phyloP scores from a whole-genome alignment of 64 coral and sea anemone species.

The Acropora yongei region DNA sequence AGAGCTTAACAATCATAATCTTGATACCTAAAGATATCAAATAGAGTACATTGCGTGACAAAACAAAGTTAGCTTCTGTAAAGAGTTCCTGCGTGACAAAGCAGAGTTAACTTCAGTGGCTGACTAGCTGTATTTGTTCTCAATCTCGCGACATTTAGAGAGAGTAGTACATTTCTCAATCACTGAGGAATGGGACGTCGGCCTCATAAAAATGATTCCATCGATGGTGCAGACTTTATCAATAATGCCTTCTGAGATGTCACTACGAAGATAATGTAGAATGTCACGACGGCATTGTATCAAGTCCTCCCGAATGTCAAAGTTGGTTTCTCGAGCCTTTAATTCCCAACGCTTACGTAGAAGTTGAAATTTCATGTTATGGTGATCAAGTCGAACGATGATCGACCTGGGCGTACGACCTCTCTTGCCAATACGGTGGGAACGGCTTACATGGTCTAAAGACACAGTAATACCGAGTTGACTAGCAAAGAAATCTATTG shows the following conservation, averaged over 20 bases:
- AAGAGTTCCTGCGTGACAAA: neutral
- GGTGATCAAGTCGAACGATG: conserved; percentile 38
- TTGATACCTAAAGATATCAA: neutral
- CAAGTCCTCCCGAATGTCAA: conserved; percentile 32
- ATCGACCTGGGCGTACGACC: conserved; percentile 21
- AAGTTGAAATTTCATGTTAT: conserved; percentile 51
- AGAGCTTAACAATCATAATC: neutral
- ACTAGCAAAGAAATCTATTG: conserved; percentile 34
- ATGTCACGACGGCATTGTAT: conserved; percentile 30
- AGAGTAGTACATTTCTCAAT: neutral
- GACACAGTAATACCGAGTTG: conserved; percentile 47
- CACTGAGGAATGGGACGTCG: neutral
- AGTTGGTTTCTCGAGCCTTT: conserved; percentile 24
- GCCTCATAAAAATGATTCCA: neutral
- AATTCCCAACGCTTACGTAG: conserved; percentile 22
- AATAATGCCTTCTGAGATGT: neutral
- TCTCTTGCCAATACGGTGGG: conserved; percentile 30
- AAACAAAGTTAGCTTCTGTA: neutral
- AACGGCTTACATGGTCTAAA: conserved; percentile 46
- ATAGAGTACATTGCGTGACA: neutral
- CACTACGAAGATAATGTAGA: conserved; percentile 18
- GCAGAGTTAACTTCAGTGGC: neutral
- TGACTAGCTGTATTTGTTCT: neutral
- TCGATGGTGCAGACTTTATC: neutral
- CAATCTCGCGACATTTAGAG: neutral